A percentile compares a stretch with the other conserved stretches of the same genome.
Conservation (phyloP, 37 sponge, comb jelly and placozoan genomes). For the Bolinopsis microptera region DNA sequence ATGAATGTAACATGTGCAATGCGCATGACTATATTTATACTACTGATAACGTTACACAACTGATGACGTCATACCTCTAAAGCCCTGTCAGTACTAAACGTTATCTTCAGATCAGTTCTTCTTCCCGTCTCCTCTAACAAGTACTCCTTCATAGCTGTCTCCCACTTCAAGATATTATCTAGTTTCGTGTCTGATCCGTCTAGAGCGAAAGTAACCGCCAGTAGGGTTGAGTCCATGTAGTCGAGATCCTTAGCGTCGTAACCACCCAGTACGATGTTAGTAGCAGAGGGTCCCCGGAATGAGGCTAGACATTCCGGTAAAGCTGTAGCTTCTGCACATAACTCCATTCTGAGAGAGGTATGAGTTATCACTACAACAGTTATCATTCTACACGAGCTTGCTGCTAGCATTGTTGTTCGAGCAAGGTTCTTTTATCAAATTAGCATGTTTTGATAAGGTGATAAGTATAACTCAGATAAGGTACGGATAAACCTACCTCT, state of each 20-base stretch:
- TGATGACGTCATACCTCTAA: slow-evolving; percentile 54
- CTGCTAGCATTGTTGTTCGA: no score
- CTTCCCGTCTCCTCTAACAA: neutral
- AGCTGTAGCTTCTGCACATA: slow-evolving; percentile 26
- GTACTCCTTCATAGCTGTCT: slow-evolving; percentile 31
- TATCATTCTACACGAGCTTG: no score
- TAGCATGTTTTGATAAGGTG: neutral
- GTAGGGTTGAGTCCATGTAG: slow-evolving; percentile 25
- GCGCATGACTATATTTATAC: no score
- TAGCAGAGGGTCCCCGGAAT: slow-evolving; percentile 48
- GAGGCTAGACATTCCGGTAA: slow-evolving; percentile 47
- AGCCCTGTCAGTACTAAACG: slow-evolving; percentile 25
- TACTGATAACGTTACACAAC: no score
- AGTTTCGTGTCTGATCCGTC: slow-evolving; percentile 35
- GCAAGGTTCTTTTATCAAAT: no score
- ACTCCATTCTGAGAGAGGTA: neutral
- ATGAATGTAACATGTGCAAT: no score
- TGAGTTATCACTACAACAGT: neutral
- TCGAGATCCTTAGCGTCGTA: neutral
- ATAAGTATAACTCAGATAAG: neutral
- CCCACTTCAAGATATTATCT: slow-evolving; percentile 9
- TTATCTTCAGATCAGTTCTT: neutral
- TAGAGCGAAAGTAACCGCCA: slow-evolving; percentile 50
- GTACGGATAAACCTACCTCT: neutral
- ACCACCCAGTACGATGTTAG: slow-evolving; percentile 39